Evolutionary conservation across 1,140 invertebrate species (phyloP).

Genomic region (Megalopta genalis): DNA sequence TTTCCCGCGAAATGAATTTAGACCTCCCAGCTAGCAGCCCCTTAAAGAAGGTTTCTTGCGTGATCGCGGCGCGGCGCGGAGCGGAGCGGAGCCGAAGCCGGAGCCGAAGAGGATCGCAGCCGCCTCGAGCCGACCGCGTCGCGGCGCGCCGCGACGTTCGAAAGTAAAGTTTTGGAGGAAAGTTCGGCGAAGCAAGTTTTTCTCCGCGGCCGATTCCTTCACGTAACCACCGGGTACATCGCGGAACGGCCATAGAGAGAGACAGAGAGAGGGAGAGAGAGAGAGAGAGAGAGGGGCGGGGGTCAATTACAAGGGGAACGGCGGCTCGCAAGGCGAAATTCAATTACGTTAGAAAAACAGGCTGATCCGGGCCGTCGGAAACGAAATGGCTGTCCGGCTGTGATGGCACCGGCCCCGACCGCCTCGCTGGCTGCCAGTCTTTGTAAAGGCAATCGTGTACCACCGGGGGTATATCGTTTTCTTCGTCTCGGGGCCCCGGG

Average conservation of each 20-base stretch:
- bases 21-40: constrained; percentile 26
- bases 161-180: constrained; percentile 50
- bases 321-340: constrained; percentile 70
- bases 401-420: neutral
- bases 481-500: neutral
- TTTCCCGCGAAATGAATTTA: neutral
- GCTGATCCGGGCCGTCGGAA: constrained; percentile 65
- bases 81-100: no score
- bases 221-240: constrained; percentile 43
- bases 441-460: constrained; percentile 10
- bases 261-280: constrained; percentile 42
- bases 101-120: no score
- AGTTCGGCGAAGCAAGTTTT: constrained; percentile 53
- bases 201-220: constrained; percentile 32
- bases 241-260: constrained; percentile 44
- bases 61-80: neutral
- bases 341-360: constrained; percentile 72
- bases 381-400: constrained; percentile 65
- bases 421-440: constrained; percentile 31
- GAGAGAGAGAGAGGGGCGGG: constrained; percentile 44
- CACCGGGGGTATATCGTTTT: constrained; percentile 12
- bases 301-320: constrained; percentile 70
- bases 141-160: neutral
- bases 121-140: neutral
- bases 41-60: constrained; percentile 9